A percentile compares a stretch with the other conserved stretches of the same genome.
phyloP scores from a whole-genome alignment of 1,140 invertebrate genomes.

The Drosophila pseudoobscura region DNA sequence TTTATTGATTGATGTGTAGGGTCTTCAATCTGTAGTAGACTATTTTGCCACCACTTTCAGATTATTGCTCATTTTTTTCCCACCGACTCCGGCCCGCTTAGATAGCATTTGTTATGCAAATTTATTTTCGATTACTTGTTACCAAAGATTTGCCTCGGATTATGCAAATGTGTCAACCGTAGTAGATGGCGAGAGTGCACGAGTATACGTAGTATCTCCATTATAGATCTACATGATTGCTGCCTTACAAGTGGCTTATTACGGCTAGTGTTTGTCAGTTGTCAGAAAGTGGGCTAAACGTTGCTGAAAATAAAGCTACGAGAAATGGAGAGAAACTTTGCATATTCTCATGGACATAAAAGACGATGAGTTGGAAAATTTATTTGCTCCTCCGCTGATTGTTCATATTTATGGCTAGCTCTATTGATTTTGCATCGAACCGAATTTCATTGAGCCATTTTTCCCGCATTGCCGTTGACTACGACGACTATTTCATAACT shows the following conservation, averaged over 20 bases:
- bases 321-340: slow-evolving; percentile 54
- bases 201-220: slow-evolving; percentile 21
- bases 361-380: slow-evolving; percentile 68
- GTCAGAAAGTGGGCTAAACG: slow-evolving; percentile 46
- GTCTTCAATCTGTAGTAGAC: slow-evolving; percentile 18
- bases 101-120: slow-evolving; percentile 77
- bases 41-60: slow-evolving; percentile 6
- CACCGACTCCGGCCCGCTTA: slow-evolving; percentile 13
- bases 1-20: slow-evolving; percentile 33
- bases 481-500: slow-evolving; percentile 22
- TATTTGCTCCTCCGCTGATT: slow-evolving; percentile 66
- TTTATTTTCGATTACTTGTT: slow-evolving; percentile 82
- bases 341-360: slow-evolving; percentile 68
- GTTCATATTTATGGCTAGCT: slow-evolving; percentile 64
- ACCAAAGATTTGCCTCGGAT: slow-evolving; percentile 78
- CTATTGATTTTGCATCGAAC: slow-evolving; percentile 63
- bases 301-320: slow-evolving; percentile 27
- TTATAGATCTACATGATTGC: slow-evolving; percentile 49
- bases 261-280: slow-evolving; percentile 69
- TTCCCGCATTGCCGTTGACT: slow-evolving; percentile 28
- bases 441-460: slow-evolving; percentile 31
- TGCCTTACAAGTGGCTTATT: slow-evolving; percentile 79
- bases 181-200: neutral
- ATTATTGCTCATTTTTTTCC: slow-evolving; percentile 55
- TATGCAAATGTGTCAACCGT: slow-evolving; percentile 73